Conservation (phyloP, 2,113 vertebrate genomes). For the Tiliqua scincoides region DNA sequence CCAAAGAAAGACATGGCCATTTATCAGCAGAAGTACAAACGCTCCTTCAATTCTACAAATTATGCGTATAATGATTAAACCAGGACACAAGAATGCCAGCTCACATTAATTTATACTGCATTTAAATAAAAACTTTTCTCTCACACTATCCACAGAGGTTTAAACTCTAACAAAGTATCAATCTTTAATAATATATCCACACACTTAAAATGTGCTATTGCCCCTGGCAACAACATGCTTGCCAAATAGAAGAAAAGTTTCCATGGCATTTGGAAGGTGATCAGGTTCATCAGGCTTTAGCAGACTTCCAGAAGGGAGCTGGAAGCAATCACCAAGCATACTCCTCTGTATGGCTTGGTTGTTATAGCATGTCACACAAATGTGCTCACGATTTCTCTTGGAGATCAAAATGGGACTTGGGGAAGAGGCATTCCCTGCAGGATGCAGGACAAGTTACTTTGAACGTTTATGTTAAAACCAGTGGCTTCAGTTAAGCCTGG, state of each 20-base stretch:
- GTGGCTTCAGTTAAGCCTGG: too few species aligned
- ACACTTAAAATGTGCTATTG: background rate
- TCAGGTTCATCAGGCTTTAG: background rate
- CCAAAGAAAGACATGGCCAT: background rate
- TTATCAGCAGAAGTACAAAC: background rate
- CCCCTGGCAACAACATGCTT: background rate
- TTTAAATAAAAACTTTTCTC: background rate
- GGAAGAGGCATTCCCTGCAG: too few species aligned
- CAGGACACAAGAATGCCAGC: background rate
- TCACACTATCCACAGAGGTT: background rate
- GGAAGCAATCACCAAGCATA: background rate
- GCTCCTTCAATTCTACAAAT: background rate
- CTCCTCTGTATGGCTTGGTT: background rate
- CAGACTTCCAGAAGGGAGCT: background rate
- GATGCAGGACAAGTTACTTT: too few species aligned
- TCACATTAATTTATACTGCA: too few species aligned
- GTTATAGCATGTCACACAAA: background rate
- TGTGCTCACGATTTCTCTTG: background rate
- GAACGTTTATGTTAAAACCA: too few species aligned
- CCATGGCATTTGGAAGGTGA: background rate
- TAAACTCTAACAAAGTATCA: background rate
- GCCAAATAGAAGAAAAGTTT: background rate
- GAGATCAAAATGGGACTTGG: background rate
- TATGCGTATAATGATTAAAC: background rate
- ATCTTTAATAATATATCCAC: background rate